A percentile compares a stretch with the other conserved stretches of the same genome.
These are phyloP conservation scores for Urocynchramus pylzowi DNA, from an alignment of 2,113 vertebrate genomes.

Conservation along the genomic window DNA sequence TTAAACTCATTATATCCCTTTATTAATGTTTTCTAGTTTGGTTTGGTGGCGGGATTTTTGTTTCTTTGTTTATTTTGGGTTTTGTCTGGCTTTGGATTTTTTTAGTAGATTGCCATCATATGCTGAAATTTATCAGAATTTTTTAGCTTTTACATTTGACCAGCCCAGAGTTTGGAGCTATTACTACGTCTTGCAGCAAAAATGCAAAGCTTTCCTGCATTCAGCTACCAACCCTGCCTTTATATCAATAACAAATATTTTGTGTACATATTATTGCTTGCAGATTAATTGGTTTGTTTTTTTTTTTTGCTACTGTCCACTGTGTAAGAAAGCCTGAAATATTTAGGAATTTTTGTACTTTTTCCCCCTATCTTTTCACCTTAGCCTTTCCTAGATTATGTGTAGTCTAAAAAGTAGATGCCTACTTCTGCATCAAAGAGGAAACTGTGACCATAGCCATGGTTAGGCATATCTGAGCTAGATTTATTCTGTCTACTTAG, in stretches of 20 bases:
- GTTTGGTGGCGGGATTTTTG: background rate
- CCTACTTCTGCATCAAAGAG: background rate
- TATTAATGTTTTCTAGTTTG: background rate
- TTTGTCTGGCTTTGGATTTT: background rate
- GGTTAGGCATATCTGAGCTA: background rate
- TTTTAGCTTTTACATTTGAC: background rate
- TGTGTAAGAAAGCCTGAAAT: background rate
- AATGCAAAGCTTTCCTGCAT: background rate
- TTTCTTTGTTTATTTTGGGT: background rate
- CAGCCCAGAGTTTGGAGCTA: background rate
- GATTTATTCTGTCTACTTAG: background rate
- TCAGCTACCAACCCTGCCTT: background rate
- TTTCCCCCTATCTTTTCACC: background rate
- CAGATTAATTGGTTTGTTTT: background rate
- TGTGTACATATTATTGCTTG: background rate
- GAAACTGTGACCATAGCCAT: background rate
- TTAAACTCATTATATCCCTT: background rate
- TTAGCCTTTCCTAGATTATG: background rate
- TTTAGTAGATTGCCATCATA: background rate
- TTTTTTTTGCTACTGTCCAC: background rate
- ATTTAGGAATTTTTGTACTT: background rate
- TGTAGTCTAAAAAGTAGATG: background rate
- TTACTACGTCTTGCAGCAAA: background rate
- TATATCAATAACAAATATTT: background rate
- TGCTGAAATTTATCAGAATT: background rate